Conservation (phyloP, 2,888 invertebrate species). For the Caenorhabditis doughertyi region DNA sequence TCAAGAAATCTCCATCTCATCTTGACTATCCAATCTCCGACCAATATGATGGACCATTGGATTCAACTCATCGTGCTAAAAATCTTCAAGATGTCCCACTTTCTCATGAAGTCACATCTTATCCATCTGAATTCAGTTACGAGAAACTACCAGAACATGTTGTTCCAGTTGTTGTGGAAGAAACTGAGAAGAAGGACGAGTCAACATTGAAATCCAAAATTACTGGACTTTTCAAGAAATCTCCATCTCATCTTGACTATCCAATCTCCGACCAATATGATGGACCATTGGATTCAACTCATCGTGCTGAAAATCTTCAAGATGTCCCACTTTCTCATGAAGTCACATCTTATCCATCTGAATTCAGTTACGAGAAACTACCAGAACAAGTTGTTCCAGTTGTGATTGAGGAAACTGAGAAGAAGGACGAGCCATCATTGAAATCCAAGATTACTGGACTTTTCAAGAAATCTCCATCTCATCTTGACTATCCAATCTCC, state of each 20-base stretch:
- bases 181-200: too few species aligned
- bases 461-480: slow-evolving; percentile 65
- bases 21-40: too few species aligned
- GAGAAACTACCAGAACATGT: too few species aligned
- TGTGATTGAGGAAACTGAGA: slow-evolving; percentile 46
- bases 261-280: slow-evolving; percentile 64
- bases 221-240: slow-evolving; percentile 40
- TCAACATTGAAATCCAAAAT: too few species aligned
- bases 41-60: too few species aligned
- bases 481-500: slow-evolving; percentile 60
- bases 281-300: slow-evolving; percentile 65
- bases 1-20: too few species aligned
- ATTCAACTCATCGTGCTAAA: too few species aligned
- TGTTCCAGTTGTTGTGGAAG: too few species aligned
- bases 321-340: slow-evolving; percentile 55
- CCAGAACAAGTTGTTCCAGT: slow-evolving; percentile 30
- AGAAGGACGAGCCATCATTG: slow-evolving; percentile 32
- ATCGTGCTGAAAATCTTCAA: slow-evolving; percentile 48
- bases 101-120: too few species aligned
- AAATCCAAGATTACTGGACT: slow-evolving; percentile 60
- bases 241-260: slow-evolving; percentile 66
- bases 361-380: slow-evolving; percentile 60
- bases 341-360: slow-evolving; percentile 61
- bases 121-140: too few species aligned
- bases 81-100: too few species aligned